A percentile compares a stretch with the other conserved stretches of the same genome.
Conservation (phyloP, 2,113 vertebrate species). For the Oophaga pumilio region DNA sequence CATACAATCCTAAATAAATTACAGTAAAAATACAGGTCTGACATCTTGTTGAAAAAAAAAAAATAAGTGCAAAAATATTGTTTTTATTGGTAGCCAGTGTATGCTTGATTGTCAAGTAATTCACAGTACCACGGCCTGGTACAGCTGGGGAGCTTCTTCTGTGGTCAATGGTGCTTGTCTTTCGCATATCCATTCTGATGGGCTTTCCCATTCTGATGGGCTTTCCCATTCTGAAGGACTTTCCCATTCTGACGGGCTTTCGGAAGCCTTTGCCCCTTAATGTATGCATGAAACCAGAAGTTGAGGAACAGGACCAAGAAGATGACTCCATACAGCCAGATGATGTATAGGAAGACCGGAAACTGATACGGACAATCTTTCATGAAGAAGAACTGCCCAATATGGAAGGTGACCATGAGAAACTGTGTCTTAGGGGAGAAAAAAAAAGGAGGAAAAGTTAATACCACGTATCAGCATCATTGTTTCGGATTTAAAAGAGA, state of each 20-base stretch:
- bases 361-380: conserved; percentile 89
- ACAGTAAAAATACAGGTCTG: conserved; percentile 74
- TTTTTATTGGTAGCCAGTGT: conserved; percentile 61
- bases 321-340: conserved; percentile 81
- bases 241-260: conserved; percentile 78
- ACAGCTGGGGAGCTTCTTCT: conserved; percentile 29
- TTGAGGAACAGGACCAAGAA: conserved; percentile 94
- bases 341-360: conserved; percentile 92
- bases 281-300: conserved; percentile 98
- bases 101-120: conserved; percentile 74
- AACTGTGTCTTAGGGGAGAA: conserved; percentile 87
- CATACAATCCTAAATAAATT: conserved; percentile 73
- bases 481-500: not conserved
- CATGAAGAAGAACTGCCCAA: conserved; percentile 90
- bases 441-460: not conserved
- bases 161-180: conserved; percentile 79
- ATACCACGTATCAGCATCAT: not conserved
- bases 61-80: conserved; percentile 72
- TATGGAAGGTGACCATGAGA: conserved; percentile 82
- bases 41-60: conserved; percentile 59
- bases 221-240: conserved; percentile 15
- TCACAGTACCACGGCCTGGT: conserved; percentile 59
- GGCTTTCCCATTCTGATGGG: not conserved
- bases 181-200: conserved; percentile 52
- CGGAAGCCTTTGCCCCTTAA: conserved; percentile 88